Conservation (phyloP, 1,140 invertebrate genomes). For the Drosophila repleta region DNA sequence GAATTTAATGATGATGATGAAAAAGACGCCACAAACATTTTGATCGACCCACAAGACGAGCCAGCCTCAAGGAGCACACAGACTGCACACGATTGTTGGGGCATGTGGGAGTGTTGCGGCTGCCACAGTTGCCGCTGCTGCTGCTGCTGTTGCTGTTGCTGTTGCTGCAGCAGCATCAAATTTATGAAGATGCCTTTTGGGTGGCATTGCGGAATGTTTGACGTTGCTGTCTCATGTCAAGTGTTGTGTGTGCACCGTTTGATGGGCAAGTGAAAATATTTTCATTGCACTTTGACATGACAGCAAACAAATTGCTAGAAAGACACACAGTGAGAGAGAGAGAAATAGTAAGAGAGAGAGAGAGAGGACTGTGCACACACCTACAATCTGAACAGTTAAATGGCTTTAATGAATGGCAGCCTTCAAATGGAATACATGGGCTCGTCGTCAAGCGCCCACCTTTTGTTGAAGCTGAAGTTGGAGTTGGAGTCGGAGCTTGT, state of each 20-base stretch:
- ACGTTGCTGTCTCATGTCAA: slow-evolving; percentile 78
- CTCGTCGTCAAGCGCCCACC: slow-evolving; percentile 58
- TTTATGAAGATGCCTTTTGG: slow-evolving; percentile 81
- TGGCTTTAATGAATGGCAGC: slow-evolving; percentile 76
- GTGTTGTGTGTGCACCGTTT: slow-evolving; percentile 46
- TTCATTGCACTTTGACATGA: slow-evolving; percentile 81
- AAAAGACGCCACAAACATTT: slow-evolving; percentile 71
- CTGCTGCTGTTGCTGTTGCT: slow-evolving; percentile 28
- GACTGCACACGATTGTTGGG: slow-evolving; percentile 69
- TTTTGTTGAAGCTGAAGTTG: slow-evolving; percentile 49
- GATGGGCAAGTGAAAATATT: slow-evolving; percentile 76
- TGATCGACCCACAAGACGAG: slow-evolving; percentile 69
- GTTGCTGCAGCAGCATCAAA: slow-evolving; percentile 52
- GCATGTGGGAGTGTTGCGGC: slow-evolving; percentile 75
- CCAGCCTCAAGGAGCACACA: slow-evolving; percentile 72
- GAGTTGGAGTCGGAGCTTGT: slow-evolving; percentile 35
- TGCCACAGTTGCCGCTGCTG: slow-evolving; percentile 31
- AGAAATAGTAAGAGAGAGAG: not conserved
- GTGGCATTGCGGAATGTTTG: slow-evolving; percentile 79
- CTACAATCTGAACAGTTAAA: slow-evolving; percentile 57
- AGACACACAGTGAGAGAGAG: slow-evolving; percentile 30
- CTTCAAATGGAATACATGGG: slow-evolving; percentile 71
- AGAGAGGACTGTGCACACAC: slow-evolving; percentile 28
- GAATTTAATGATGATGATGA: slow-evolving; percentile 82
- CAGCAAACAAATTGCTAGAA: slow-evolving; percentile 74